Evolutionary conservation across 2,113 vertebrate species (phyloP), one percentile per base, ranked within the genome.

Genomic region (Pygoscelis antarcticus): DNA sequence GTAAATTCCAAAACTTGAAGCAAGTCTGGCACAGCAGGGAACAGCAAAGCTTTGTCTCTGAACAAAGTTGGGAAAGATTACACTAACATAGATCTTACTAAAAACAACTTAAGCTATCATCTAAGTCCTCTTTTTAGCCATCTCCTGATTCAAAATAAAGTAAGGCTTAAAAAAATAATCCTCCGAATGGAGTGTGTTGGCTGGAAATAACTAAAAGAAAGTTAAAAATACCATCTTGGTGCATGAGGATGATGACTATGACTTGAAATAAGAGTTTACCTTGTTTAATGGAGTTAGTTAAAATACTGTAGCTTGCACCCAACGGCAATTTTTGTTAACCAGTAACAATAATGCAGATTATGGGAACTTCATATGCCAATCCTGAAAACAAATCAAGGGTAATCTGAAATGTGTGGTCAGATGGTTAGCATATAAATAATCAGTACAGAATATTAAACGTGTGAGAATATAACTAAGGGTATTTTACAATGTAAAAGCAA

Each of bases 401-500:
- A 95, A 88, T 93, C 62, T 79, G 89, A 91, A 86, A 90, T 70
- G 44, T 83, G 91, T 97, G 94, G 82, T 97, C 88, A 95, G 80
- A 71, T 90, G 70, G 76, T 70, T 95, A 95, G 89, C 86, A 49
- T 92, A 98, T 97, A 98, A 98, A 98, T 97, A 97, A 97, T 94
- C 83, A 94, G 83, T 97, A 97, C 57, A 93, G 94, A 91, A 96
- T 61, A 96, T 90, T 97, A 92, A 97, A 95, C 62, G 90, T 95
- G 88, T 93, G 81, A 92, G 90, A 93, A 97, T 79, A 89, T 87
- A 98, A 97, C 91, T 93, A 93, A 96, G 92, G 90, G 84, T 92
- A 96, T 83, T 96, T 88, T 95, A 97, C 96, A 98, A 96, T 77
- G 93, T 93, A 97, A 98, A 98, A 96, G 97, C 91, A 96, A 98